Evolutionary conservation across 2,113 vertebrate genomes (phyloP).

Genomic region (Stercorarius parasiticus): DNA sequence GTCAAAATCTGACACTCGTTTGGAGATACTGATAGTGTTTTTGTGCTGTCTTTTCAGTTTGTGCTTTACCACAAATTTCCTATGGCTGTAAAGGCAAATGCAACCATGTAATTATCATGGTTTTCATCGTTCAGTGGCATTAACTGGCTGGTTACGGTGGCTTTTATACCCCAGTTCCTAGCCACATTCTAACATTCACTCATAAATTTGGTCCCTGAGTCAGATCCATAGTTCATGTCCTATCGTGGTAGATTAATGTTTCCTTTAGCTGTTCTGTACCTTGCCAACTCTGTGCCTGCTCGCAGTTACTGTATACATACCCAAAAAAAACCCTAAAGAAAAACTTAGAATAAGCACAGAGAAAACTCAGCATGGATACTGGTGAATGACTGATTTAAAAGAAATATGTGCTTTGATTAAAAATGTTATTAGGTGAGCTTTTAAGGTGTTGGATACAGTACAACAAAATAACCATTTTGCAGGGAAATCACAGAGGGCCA

Average conservation of each 20-base stretch:
- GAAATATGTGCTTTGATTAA: neutral
- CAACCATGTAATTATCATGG: slow-evolving; percentile 39
- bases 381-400: neutral
- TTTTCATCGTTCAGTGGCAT: slow-evolving; percentile 44
- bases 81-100: slow-evolving; percentile 53
- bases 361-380: neutral
- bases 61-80: slow-evolving; percentile 51
- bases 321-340: neutral
- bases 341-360: neutral
- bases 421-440: neutral
- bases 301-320: neutral
- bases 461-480: neutral
- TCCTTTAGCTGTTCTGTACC: neutral
- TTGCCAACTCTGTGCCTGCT: neutral
- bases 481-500: neutral
- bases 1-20: neutral
- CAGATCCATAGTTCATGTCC: slow-evolving; percentile 20
- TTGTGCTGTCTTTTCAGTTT: slow-evolving; percentile 52
- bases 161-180: slow-evolving; percentile 4
- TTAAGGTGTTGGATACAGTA: neutral
- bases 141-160: slow-evolving; percentile 14
- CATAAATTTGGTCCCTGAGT: slow-evolving; percentile 14
- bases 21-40: neutral
- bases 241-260: neutral
- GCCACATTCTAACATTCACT: slow-evolving; percentile 25